Conservation (phyloP, 2,113 vertebrate species). For the Scortum barcoo region DNA sequence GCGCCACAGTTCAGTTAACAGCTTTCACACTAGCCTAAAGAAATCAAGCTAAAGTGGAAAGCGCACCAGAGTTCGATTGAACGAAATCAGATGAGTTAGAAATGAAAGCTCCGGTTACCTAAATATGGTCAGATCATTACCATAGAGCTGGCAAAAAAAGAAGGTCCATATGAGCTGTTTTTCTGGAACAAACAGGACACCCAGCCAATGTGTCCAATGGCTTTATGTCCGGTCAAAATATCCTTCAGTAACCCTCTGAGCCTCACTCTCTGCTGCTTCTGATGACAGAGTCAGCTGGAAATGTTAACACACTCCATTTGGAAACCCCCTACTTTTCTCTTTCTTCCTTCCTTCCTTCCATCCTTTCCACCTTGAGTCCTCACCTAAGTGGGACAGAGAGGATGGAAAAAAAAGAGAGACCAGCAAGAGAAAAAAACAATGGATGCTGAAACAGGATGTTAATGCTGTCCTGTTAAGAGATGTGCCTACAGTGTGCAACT, state of each 20-base stretch:
- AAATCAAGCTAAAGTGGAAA: neutral
- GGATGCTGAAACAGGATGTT: constrained; percentile 39
- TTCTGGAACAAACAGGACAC: constrained; percentile 1
- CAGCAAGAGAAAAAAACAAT: constrained; percentile 13
- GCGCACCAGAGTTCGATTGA: neutral
- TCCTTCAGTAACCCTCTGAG: neutral
- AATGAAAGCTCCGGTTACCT: neutral
- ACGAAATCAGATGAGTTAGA: neutral
- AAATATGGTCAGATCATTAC: neutral
- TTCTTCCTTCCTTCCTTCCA: constrained; percentile 16
- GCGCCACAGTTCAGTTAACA: neutral
- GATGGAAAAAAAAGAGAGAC: constrained; percentile 12
- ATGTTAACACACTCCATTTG: constrained; percentile 17
- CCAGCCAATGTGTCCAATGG: neutral
- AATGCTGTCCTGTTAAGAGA: constrained; percentile 7
- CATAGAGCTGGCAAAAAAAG: neutral
- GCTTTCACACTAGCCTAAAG: neutral
- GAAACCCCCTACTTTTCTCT: constrained; percentile 39
- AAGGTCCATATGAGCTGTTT: neutral
- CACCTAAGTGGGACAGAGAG: constrained; percentile 18
- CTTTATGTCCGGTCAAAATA: neutral
- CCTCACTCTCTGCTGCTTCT: neutral
- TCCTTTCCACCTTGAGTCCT: constrained; percentile 36
- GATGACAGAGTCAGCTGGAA: neutral
- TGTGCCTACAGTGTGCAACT: neutral